These are phyloP conservation scores for Cinara cedri DNA, from an alignment of 2,888 invertebrate species.

Conservation along the genomic window DNA sequence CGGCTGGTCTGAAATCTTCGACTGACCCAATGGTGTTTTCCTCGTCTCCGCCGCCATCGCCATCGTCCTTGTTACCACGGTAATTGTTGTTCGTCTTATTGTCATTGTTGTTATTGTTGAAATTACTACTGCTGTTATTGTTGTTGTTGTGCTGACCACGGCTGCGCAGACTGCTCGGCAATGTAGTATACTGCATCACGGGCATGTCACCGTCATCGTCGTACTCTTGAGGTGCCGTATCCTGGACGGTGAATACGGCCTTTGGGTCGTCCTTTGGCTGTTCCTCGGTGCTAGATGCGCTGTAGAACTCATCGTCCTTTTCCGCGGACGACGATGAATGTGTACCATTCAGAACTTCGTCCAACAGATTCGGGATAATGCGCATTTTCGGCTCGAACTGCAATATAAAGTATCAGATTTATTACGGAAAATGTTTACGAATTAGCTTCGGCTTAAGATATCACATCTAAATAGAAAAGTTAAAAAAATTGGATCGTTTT, in stretches of 20 bases:
- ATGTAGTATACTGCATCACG: constrained; percentile 58
- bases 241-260: constrained; percentile 59
- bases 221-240: constrained; percentile 63
- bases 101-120: constrained; percentile 36
- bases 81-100: constrained; percentile 38
- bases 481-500: too few relatives aligned
- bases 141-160: constrained; percentile 19
- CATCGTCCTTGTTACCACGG: constrained; percentile 6
- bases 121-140: constrained; percentile 39
- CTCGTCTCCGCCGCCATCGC: background rate
- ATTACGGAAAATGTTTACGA: too few relatives aligned
- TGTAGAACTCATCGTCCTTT: constrained; percentile 60
- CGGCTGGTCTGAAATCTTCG: constrained; percentile 59
- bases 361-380: constrained; percentile 62
- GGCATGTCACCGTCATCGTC: constrained; percentile 61
- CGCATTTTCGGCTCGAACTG: constrained; percentile 61
- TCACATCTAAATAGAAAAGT: too few relatives aligned
- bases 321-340: constrained; percentile 57
- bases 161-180: constrained; percentile 48
- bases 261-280: constrained; percentile 59
- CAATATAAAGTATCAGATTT: too few relatives aligned
- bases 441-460: too few relatives aligned
- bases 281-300: constrained; percentile 59
- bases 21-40: constrained; percentile 56
- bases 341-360: constrained; percentile 59